Base-by-base conservation (phyloP, 2,113 vertebrate species). In the Nanorana parkeri region DNA sequence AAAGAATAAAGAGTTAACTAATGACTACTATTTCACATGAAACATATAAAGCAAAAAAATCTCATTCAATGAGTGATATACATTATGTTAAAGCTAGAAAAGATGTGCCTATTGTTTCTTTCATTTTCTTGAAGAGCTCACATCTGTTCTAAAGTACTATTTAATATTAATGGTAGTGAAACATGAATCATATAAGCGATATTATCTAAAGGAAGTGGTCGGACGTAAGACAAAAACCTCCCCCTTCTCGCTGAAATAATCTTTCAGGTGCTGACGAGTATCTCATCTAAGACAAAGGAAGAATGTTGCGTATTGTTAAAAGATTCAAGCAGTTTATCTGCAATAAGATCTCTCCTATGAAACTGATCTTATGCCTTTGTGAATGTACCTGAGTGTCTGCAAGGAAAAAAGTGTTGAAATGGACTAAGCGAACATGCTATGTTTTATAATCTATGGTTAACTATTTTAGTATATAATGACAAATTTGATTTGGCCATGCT, bases 301-400 rank as follows among this genome's bases (percentile, higher is more conserved):
- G 80, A 75, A 75, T 65, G 52, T 28, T 67, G 52, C 75, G 61
- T 29, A 75, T 82, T 82, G 69, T 66, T 82, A 81, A 81, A 81
- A 73, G 58, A 81, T 81, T 81, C 79, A 81, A 74, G 69, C 69
- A 51, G 80, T 82, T 75, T 82, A 82, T 82, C 80, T 75, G 80
- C 61, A 82, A 82, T 82, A 75, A 68, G 80, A 82, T 82, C 80
- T 82, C 63, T 36, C 71, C 80, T 82, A 82, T 82, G 80, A 82
- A 82, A 82, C 80, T 60, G 80, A 82, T 82, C 51, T 82, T 80
- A 75, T 66, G 29, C 80, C 61, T 82, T 75, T 75, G 80, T 66
- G 71, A 75, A 75, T 74, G 52, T 68, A 82, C 63, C 29, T 29
- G 63, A 82, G 71, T 75, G 71, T 82, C 69, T 82, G 58, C 32